Conservation (phyloP, 2,113 vertebrate species). For the Fregata magnificens region DNA sequence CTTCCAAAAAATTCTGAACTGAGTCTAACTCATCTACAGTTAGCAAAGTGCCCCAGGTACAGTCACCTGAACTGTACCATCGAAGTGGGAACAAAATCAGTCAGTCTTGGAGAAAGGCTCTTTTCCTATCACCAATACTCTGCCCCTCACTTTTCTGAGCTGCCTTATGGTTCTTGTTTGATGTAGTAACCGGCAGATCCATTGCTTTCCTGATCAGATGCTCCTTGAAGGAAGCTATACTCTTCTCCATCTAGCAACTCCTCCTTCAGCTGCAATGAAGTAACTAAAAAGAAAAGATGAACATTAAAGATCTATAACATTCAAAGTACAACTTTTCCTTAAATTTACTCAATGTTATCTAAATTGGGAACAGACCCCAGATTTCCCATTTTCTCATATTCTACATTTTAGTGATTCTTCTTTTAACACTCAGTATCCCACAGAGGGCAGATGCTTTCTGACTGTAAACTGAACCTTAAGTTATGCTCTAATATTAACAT, state of each 20-base stretch:
- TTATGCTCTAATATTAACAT: neutral
- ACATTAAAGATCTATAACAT: neutral
- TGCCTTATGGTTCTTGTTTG: constrained; percentile 91
- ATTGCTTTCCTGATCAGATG: constrained; percentile 95
- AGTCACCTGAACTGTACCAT: constrained; percentile 38
- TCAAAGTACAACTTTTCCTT: neutral
- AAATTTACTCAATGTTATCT: neutral
- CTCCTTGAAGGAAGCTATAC: constrained; percentile 91
- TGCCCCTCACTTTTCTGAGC: constrained; percentile 36
- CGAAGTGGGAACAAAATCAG: constrained; percentile 15
- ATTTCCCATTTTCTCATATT: neutral
- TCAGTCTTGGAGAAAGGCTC: constrained; percentile 67
- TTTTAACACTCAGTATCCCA: neutral
- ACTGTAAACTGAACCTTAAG: neutral
- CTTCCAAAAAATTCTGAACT: constrained; percentile 77
- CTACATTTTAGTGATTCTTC: neutral
- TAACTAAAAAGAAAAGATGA: constrained; percentile 74
- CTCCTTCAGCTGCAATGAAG: constrained; percentile 90
- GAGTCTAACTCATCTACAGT: constrained; percentile 72
- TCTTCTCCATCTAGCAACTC: constrained; percentile 91
- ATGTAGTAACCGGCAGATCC: constrained; percentile 96
- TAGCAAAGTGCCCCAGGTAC: constrained; percentile 73
- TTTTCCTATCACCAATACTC: neutral
- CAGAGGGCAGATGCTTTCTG: neutral
- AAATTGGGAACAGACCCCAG: neutral